Base-by-base conservation (phyloP, 1,140 invertebrate genomes). In the Bombus confusus region DNA sequence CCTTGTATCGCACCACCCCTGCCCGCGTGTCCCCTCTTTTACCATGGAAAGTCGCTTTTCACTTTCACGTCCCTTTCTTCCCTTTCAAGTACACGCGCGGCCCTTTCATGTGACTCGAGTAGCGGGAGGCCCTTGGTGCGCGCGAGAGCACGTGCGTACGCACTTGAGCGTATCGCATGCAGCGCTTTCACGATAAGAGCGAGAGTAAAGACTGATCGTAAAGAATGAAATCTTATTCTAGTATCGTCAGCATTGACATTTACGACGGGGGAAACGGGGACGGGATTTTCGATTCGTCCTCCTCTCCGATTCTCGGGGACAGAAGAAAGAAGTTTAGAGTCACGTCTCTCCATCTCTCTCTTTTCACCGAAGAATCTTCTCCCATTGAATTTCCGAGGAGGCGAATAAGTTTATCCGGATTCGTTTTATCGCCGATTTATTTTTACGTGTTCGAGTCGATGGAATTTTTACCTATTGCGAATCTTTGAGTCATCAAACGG, bases 41-140 rank as follows among this genome's bases (percentile, higher is more conserved):
- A 91, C 91, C 90, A 90, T 91, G 93, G 93, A 94, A 94, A 94
- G 91, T 91, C 89, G 92, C 92, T 94, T 94, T 94, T 94, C 93
- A 94, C 93, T 94, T 94, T 94, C 93, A 93, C 92, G 83, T 94
- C 89, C 92, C 90, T 91, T 91, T 89, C 88, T 91, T 91, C 90
- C 92, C 92, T 92, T 92, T 80, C 68, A 37, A 80, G 77, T 80
- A 80, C 66, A 71, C 75, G 59, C 68, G 76, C 66, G 52, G 64
- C 77, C 77, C 77, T 85, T 85, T 85, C 68, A 85, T 64, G 66
- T 52, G 52, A 72, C 34, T 85, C 76, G 68, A 85, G 83, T 43
- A 62, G 64, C n/a, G 31, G 72, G 52, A 77, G 52, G 41, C 83
- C 77, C 83, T 85, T 66, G 66, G 39, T 81, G 79, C 79, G 62